Percentiles rank a stretch among this genome's conserved stretches.
These are phyloP conservation scores for Xiphophorus hellerii DNA, from an alignment of 2,113 vertebrate genomes.

Conservation along the genomic window DNA sequence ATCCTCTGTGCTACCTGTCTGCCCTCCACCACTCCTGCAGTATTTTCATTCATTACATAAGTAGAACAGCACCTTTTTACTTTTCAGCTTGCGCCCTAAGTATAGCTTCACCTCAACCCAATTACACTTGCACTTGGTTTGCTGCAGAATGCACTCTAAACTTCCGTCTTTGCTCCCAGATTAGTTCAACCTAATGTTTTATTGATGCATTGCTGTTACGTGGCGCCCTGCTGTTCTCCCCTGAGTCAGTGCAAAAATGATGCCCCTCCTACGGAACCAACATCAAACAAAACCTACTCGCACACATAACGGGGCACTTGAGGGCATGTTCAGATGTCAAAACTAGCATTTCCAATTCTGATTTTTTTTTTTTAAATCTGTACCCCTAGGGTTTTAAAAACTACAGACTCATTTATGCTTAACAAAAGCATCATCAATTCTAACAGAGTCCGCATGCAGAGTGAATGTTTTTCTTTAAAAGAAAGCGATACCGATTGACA, in stretches of 20 bases:
- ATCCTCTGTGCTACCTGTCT: too few relatives aligned
- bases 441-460: not conserved
- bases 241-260: constrained; percentile 7
- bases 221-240: constrained; percentile 19
- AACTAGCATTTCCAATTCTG: not conserved
- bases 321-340: not conserved
- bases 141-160: constrained; percentile 28
- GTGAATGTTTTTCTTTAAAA: constrained; percentile 5
- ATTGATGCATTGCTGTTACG: constrained; percentile 56
- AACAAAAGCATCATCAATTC: not conserved
- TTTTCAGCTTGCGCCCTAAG: constrained; percentile 8
- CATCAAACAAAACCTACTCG: constrained; percentile 23
- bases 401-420: not conserved
- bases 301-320: not conserved
- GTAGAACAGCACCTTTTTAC: not conserved
- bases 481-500: not conserved
- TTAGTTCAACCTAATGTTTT: constrained; percentile 61
- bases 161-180: constrained; percentile 35
- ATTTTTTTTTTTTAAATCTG: not conserved
- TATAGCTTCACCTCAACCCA: constrained; percentile 20
- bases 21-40: too few relatives aligned
- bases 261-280: constrained; percentile 14
- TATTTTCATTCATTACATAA: constrained; percentile 31
- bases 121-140: constrained; percentile 26
- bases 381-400: not conserved